A percentile compares a stretch with the other conserved stretches of the same genome.
phyloP scores from a whole-genome alignment of 1,140 invertebrate genomes.

The Zaprionus inermis region DNA sequence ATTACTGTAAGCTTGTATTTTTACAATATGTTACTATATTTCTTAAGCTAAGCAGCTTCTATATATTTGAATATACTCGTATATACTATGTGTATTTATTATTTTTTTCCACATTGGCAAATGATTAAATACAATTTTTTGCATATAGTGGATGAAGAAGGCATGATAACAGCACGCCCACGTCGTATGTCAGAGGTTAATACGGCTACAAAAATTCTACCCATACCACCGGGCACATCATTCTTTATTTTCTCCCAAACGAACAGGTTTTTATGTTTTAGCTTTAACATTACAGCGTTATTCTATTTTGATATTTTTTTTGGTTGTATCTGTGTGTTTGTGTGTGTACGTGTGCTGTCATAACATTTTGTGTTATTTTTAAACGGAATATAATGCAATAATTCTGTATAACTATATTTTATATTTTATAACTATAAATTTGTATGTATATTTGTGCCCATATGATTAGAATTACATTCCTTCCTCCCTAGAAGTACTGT shows the following conservation, averaged over 20 bases:
- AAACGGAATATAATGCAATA: neutral
- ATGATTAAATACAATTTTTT: slow-evolving; percentile 75
- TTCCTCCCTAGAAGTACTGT: too few species aligned
- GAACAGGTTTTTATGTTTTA: slow-evolving; percentile 90
- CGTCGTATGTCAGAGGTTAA: slow-evolving; percentile 95
- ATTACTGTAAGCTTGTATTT: neutral
- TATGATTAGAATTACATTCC: slow-evolving; percentile 19
- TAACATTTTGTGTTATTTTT: slow-evolving; percentile 29
- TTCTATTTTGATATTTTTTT: neutral
- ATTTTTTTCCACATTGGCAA: slow-evolving; percentile 74
- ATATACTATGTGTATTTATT: slow-evolving; percentile 55
- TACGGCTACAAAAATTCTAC: slow-evolving; percentile 94
- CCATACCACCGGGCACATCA: slow-evolving; percentile 96
- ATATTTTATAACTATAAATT: slow-evolving; percentile 56
- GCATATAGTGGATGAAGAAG: slow-evolving; percentile 86
- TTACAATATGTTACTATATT: neutral
- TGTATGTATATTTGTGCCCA: slow-evolving; percentile 44
- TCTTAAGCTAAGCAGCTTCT: slow-evolving; percentile 30
- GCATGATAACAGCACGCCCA: slow-evolving; percentile 91
- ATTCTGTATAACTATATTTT: slow-evolving; percentile 53
- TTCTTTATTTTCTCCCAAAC: slow-evolving; percentile 98
- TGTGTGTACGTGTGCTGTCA: slow-evolving; percentile 17
- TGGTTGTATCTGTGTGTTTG: slow-evolving; percentile 38
- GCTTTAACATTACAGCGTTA: slow-evolving; percentile 42
- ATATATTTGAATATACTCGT: slow-evolving; percentile 28